Evolutionary conservation across 2,888 invertebrate genomes (phyloP).

Genomic region (Epinotia ramella): DNA sequence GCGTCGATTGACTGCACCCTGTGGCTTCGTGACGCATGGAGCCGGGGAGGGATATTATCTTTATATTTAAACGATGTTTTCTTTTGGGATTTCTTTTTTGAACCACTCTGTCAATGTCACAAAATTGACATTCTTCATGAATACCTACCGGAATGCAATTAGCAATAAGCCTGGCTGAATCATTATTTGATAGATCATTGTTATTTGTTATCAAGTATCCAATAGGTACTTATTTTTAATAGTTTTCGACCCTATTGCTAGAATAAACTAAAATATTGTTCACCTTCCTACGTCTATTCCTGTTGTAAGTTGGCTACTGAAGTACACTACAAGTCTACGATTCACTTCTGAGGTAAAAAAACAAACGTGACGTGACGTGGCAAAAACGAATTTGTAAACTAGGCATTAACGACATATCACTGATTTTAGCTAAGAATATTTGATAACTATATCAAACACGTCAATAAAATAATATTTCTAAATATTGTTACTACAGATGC

Average conservation of each 20-base stretch:
- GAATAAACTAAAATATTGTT: too few relatives aligned
- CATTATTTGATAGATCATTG: background rate
- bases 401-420: too few relatives aligned
- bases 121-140: slow-evolving; percentile 6
- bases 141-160: slow-evolving; percentile 48
- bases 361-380: too few relatives aligned
- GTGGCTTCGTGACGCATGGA: slow-evolving; percentile 64
- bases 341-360: too few relatives aligned
- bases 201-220: slow-evolving; percentile 47
- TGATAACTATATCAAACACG: too few relatives aligned
- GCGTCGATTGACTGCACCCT: slow-evolving; percentile 78
- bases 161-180: background rate
- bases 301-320: too few relatives aligned
- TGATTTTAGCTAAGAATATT: too few relatives aligned
- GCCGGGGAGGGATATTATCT: slow-evolving; percentile 49
- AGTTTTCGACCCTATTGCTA: too few relatives aligned
- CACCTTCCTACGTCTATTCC: too few relatives aligned
- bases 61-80: slow-evolving; percentile 37
- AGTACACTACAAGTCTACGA: too few relatives aligned
- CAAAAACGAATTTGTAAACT: too few relatives aligned
- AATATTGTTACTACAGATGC: slow-evolving; percentile 58
- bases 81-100: slow-evolving; percentile 23
- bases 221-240: slow-evolving; percentile 42
- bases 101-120: slow-evolving; percentile 6
- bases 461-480: slow-evolving; percentile 50